A percentile compares a stretch with the other conserved stretches of the same genome.
phyloP scores from a whole-genome alignment of 1,140 invertebrate genomes.

The Drosophila bipectinata region DNA sequence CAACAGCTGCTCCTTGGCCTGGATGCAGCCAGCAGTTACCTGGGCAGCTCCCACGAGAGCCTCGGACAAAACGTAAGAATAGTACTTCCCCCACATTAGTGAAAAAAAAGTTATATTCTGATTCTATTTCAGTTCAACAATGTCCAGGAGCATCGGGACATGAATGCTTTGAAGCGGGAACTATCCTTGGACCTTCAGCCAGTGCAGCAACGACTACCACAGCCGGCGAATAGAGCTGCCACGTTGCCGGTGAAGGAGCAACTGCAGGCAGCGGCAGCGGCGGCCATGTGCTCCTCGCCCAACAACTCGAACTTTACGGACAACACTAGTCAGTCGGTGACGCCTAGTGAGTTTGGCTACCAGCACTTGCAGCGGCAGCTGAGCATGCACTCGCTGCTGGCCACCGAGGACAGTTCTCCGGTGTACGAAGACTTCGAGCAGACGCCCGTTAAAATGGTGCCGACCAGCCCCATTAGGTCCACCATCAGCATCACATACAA shows the following conservation, averaged over 20 bases:
- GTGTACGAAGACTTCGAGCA: constrained; percentile 79
- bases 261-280: constrained; percentile 47
- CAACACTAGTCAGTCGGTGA: constrained; percentile 84
- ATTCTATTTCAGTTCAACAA: constrained; percentile 58
- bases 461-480: constrained; percentile 86
- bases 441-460: constrained; percentile 62
- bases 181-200: constrained; percentile 76
- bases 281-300: constrained; percentile 63
- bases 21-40: constrained; percentile 61
- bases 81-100: not conserved
- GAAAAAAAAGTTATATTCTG: not conserved
- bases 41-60: constrained; percentile 76
- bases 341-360: constrained; percentile 83
- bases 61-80: constrained; percentile 69
- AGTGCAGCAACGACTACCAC: constrained; percentile 53
- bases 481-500: constrained; percentile 89
- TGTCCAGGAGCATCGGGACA: constrained; percentile 70
- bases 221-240: constrained; percentile 46
- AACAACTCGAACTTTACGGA: constrained; percentile 83
- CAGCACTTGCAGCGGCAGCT: constrained; percentile 80
- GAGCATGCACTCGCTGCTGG: constrained; percentile 78
- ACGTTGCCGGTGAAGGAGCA: constrained; percentile 64
- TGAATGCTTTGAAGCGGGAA: constrained; percentile 78
- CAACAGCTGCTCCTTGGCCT: constrained; percentile 68
- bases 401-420: constrained; percentile 77